Evolutionary conservation across 2,797 vertebrate species (phyloP).

Genomic region (Sarcophilus harrisii): DNA sequence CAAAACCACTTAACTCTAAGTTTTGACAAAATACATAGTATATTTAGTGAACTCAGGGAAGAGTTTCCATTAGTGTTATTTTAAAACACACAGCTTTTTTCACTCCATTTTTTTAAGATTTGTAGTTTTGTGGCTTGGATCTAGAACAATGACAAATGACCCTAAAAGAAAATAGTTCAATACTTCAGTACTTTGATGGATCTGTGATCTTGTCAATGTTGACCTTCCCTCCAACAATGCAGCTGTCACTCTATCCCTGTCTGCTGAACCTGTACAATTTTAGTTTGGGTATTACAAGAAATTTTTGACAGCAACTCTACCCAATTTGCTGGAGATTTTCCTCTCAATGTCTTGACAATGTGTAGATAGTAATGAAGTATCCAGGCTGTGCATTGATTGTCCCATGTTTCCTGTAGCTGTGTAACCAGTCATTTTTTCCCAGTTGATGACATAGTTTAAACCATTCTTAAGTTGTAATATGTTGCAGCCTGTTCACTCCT

Average conservation of each 20-base stretch:
- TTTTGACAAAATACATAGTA: conserved; percentile 72
- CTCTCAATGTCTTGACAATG: not conserved
- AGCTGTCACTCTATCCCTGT: not conserved
- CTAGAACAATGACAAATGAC: conserved; percentile 64
- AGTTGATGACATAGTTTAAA: not conserved
- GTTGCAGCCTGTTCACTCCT: not conserved
- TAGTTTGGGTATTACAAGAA: not conserved
- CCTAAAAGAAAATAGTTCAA: conserved; percentile 50
- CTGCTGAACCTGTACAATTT: not conserved
- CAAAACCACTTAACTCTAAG: conserved; percentile 76
- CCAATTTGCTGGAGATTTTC: not conserved
- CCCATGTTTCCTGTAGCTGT: not conserved
- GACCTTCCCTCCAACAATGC: not conserved
- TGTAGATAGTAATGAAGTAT: not conserved
- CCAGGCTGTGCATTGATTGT: not conserved
- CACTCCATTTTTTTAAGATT: conserved; percentile 62
- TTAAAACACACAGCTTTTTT: conserved; percentile 66
- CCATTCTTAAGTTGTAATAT: not conserved
- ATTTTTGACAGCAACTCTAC: not conserved
- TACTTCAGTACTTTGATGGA: not conserved
- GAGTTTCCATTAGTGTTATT: conserved; percentile 68
- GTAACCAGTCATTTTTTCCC: not conserved
- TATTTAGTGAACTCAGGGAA: conserved; percentile 57
- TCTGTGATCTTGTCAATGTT: not conserved
- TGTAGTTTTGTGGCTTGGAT: conserved; percentile 71